Percentiles rank a stretch among this genome's conserved stretches.
phyloP scores from a whole-genome alignment of 2,888 invertebrate genomes.

The Helicoverpa assulta region DNA sequence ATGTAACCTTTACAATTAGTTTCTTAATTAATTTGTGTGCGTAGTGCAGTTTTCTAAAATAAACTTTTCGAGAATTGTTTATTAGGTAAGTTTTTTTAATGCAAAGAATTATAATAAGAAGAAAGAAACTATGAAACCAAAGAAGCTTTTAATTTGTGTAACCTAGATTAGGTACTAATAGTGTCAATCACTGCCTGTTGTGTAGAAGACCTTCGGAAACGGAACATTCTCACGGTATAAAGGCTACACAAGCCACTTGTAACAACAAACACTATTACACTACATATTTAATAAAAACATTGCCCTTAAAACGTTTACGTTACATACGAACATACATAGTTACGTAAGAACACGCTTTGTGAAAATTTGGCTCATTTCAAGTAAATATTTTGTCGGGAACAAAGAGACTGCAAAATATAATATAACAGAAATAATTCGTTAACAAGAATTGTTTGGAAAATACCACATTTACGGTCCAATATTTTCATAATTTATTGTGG shows the following conservation, averaged over 20 bases:
- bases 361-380: conserved; percentile 35
- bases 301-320: conserved; percentile 14
- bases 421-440: conserved; percentile 18
- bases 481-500: conserved; percentile 31
- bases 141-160: too few relatives aligned
- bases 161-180: too few relatives aligned
- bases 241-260: conserved; percentile 67
- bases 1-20: too few relatives aligned
- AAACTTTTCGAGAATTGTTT: too few relatives aligned
- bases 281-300: conserved; percentile 29
- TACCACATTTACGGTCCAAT: conserved; percentile 13
- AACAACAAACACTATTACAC: conserved; percentile 81
- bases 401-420: conserved; percentile 23
- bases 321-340: conserved; percentile 26
- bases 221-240: conserved; percentile 66
- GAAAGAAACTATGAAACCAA: too few relatives aligned
- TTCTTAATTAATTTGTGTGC: too few relatives aligned
- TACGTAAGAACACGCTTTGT: conserved; percentile 13
- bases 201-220: conserved; percentile 1
- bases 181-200: too few relatives aligned
- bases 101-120: too few relatives aligned
- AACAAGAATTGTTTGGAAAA: conserved; percentile 41
- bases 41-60: too few relatives aligned
- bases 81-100: too few relatives aligned
- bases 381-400: conserved; percentile 49